Base-by-base conservation (phyloP, 2,888 invertebrate species). In the Diadegma fenestrale region DNA sequence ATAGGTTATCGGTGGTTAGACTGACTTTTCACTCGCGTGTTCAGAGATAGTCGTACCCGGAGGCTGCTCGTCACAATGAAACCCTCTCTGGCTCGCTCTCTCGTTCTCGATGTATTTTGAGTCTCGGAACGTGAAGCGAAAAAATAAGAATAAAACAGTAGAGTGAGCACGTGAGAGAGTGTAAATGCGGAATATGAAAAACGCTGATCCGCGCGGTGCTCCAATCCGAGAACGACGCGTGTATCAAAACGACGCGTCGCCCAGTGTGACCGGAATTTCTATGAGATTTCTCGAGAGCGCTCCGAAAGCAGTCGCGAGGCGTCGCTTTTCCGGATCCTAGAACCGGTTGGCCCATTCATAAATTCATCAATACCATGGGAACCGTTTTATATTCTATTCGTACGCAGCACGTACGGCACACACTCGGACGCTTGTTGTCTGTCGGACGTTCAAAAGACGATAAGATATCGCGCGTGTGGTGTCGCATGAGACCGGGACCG, bases 401-500 rank as follows among this genome's bases (percentile, higher is more conserved):
- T 26, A 45, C 37, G 10, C 10, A 37, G 37, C 7, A 37, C n/a
- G n/a, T n/a, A n/a, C n/a, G 8, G 10, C 30, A 33, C 26, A 30
- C 8, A 30, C 8, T n/a, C 14, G 30, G 30, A 48, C 30, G 69
- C 30, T 8, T 37, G 37, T n/a, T n/a, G n/a, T n/a, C n/a, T 33
- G 33, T 5, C 3, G 2, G n/a, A n/a, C 19, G 1, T 43, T 63
- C 45, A 10, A 75, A 10, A 43, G 8, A 12, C 43, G 73, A 75
- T 75, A 75, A 75, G 73, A 75, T 75, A 75, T 75, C 30, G 61
- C n/a, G n/a, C n/a, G n/a, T n/a, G n/a, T 61, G 26, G 30, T 10
- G n/a, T 61, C 69, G 45, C 33, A 6, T 45, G 14, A 37, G 14
- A 6, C 51, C 45, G 41, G 54, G 54, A 14, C 37, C 54, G 54